Evolutionary conservation across 2,113 vertebrate species (phyloP).

Genomic region (Nannobrachium achirus): DNA sequence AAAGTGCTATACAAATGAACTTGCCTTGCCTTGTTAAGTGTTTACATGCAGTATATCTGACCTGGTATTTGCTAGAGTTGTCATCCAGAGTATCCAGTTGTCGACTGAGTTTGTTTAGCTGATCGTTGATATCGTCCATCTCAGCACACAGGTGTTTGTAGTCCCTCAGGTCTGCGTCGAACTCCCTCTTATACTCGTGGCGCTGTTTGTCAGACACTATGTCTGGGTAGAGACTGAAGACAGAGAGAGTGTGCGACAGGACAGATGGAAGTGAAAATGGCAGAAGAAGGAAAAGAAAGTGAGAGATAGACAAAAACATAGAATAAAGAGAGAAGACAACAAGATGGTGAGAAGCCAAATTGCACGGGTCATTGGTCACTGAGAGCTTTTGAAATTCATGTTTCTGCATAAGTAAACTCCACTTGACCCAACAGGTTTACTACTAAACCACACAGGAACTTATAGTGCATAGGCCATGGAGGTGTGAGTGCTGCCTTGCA

Average conservation of each 20-base stretch:
- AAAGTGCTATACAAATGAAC: too few relatives aligned
- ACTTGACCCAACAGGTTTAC: background rate
- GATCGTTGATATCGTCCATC: conserved; percentile 86
- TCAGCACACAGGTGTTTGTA: conserved; percentile 87
- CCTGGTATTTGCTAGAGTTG: conserved; percentile 82
- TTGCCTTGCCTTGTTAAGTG: too few relatives aligned
- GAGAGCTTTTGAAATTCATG: background rate
- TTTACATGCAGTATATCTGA: conserved; percentile 42
- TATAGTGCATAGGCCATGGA: background rate
- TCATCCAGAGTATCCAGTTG: conserved; percentile 82
- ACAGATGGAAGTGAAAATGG: background rate
- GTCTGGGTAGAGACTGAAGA: conserved; percentile 81
- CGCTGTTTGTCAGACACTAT: conserved; percentile 78
- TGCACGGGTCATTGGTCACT: background rate
- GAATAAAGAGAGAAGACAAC: background rate
- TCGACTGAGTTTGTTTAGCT: conserved; percentile 83
- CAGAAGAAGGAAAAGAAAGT: background rate
- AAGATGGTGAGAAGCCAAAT: background rate
- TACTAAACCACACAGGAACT: conserved; percentile 4
- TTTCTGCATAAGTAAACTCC: background rate
- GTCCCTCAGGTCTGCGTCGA: conserved; percentile 80
- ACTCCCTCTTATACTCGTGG: conserved; percentile 86
- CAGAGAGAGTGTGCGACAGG: background rate
- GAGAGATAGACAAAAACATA: background rate
- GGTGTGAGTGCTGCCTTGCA: background rate